Percentiles rank a stretch among this genome's conserved stretches.
Conservation (phyloP, 1,140 invertebrate species). For the Drosophila kurseongensis region DNA sequence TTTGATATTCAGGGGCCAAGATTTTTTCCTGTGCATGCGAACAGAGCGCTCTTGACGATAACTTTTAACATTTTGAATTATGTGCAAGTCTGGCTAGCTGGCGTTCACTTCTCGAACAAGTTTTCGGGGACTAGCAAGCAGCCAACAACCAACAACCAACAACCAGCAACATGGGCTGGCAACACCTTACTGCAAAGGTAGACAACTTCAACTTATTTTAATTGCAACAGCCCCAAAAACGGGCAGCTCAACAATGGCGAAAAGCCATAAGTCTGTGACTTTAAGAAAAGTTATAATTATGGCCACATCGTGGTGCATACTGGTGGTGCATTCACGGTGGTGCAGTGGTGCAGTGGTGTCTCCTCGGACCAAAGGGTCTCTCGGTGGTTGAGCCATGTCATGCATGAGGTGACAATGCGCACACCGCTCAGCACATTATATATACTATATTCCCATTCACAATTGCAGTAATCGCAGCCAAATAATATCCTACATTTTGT, state of each 20-base stretch:
- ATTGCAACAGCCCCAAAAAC: slow-evolving; percentile 70
- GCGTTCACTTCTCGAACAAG: slow-evolving; percentile 76
- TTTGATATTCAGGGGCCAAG: too few species aligned
- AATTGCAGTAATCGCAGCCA: slow-evolving; percentile 9
- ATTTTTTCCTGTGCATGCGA: slow-evolving; percentile 20
- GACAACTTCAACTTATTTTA: slow-evolving; percentile 82
- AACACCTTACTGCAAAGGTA: slow-evolving; percentile 73
- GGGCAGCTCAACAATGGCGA: slow-evolving; percentile 39
- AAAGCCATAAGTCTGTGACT: slow-evolving; percentile 24
- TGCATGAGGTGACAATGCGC: slow-evolving; percentile 70
- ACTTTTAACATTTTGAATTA: slow-evolving; percentile 83
- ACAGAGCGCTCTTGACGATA: slow-evolving; percentile 76
- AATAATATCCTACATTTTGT: not conserved
- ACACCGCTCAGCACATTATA: slow-evolving; percentile 15
- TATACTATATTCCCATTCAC: slow-evolving; percentile 14
- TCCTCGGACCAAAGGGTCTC: slow-evolving; percentile 33
- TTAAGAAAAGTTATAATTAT: slow-evolving; percentile 75
- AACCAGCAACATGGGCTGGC: slow-evolving; percentile 18
- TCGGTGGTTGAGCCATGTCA: slow-evolving; percentile 49
- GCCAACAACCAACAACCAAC: slow-evolving; percentile 2
- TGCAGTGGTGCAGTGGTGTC: slow-evolving; percentile 2
- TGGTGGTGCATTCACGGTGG: slow-evolving; percentile 1
- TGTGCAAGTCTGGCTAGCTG: slow-evolving; percentile 55
- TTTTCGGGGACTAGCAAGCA: slow-evolving; percentile 55
- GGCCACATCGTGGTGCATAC: slow-evolving; percentile 40